Evolutionary conservation across 2,888 invertebrate genomes (phyloP), one percentile per base, ranked within the genome.

Genomic region (Mesorhabditis spiculigera): DNA sequence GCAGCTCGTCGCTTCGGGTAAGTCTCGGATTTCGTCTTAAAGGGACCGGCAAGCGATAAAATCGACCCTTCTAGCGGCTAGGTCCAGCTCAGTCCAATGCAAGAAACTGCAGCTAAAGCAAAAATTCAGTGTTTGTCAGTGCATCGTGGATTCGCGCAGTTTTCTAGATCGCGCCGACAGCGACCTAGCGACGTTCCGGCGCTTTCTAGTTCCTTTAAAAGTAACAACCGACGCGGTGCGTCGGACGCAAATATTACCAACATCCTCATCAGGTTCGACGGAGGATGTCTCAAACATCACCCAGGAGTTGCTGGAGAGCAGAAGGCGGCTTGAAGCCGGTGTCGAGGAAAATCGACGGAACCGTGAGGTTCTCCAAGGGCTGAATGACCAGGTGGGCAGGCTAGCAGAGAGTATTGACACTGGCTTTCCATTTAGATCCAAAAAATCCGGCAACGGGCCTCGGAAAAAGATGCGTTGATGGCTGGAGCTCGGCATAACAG

Each of bases 351-450:
- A 75, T 43, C 71, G 74, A 4, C 45, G 72, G 67, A 78, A 78
- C 68, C 73, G 75, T 41, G 75, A 78, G 62, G 73, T 76, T 41
- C 73, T 78, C 43, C 71, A 75, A 69, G 76, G 75, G 50, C 72
- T 78, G 41, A 74, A 75, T 64, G 76, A 76, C 45, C 78, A 78
- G 75, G 76, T 75, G 10, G 62, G 10, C 64, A 43, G 13, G 6
- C 6, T 16, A 8, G 63, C 28, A n/a, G 58, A 50, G n/a, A 50
- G 1, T 50, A n/a, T 50, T 50, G 8, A n/a, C n/a, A 13, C n/a
- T 50, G 58, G 28, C 28, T 28, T 28, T 28, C 28, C 28, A 73
- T 75, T 28, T 69, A 77, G 75, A 70, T 77, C 41, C 77, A 77
- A 72, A 67, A 73, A n/a, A 73, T 72, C 64, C 78, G 78, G 5